Evolutionary conservation across 2,888 invertebrate genomes (phyloP), one percentile per base, ranked within the genome.

Genomic region (Drosophila anomelani): DNA sequence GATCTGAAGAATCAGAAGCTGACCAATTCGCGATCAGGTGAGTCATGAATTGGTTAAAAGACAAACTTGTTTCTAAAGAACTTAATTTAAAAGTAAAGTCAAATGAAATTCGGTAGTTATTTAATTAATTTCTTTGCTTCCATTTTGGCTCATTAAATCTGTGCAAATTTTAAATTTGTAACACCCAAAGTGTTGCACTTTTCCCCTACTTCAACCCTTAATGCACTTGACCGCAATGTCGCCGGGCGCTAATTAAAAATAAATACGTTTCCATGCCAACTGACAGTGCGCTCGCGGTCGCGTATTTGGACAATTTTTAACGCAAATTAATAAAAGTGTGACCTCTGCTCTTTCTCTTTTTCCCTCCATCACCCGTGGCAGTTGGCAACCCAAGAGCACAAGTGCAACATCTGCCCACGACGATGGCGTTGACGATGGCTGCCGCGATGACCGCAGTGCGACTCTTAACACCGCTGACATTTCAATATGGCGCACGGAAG

Each of bases 1-100:
- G 91, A 91, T 75, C 80, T 90, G 60, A 90, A 85, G 62, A 92
- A 92, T 76, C 92, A 92, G 70, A 91, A 91, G 78, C 79, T 90
- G 36, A 88, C 91, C 55, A 92, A 91, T 32, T 74, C 74, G 4
- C 49, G 55, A 76, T 90, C 92, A 58, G 90, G 92, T 92, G 72
- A 80, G 87, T 78, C 26, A 20, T 20, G 13, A n/a, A 12, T 9
- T n/a, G 15, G 9, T 0, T n/a, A n/a, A 46, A 15, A 47, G 4
- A 13, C 12, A 12, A 17, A 4, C 8, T 9, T 13, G 5, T 15
- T 1, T 1, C 3, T 20, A 0, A 51, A 2, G 1, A 53, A 10
- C 23, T 15, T 15, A 2, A 23, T 15, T 34, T 17, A 6, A 13
- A 20, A 20, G 13, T 36, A 8, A 17, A 9, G n/a, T 20, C 10